Evolutionary conservation across 2,113 vertebrate genomes (phyloP).

Genomic region (Ondatra zibethicus): DNA sequence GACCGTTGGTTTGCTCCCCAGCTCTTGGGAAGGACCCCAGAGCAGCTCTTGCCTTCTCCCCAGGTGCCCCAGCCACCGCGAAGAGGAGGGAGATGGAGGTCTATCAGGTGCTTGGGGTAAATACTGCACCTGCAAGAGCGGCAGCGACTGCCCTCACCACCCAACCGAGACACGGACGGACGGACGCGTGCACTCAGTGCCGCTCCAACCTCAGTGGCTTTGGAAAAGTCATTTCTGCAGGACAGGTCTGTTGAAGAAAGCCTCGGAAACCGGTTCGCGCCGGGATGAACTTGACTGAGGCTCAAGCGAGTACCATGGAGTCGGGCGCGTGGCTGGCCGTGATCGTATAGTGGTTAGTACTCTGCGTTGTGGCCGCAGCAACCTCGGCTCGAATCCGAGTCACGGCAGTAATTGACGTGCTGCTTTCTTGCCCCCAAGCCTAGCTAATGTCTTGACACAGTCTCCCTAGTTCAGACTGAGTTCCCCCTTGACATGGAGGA

Average conservation of each 20-base stretch:
- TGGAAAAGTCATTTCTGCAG: too few relatives aligned
- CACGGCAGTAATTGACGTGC: constrained; percentile 73
- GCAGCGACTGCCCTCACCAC: neutral
- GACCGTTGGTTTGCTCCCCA: neutral
- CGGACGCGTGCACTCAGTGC: neutral
- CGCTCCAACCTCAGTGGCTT: too few relatives aligned
- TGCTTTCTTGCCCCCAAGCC: too few relatives aligned
- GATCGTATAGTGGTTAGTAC: constrained; percentile 90
- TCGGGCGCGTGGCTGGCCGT: constrained; percentile 75
- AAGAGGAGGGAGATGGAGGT: neutral
- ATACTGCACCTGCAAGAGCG: neutral
- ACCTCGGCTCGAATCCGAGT: constrained; percentile 89
- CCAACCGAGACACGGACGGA: too few relatives aligned
- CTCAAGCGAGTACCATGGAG: too few relatives aligned
- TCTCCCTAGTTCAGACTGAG: too few relatives aligned
- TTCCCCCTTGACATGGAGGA: too few relatives aligned
- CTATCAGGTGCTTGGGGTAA: neutral
- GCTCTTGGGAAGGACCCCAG: neutral
- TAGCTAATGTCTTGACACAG: too few relatives aligned
- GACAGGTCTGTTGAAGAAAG: neutral
- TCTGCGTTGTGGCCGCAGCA: constrained; percentile 89
- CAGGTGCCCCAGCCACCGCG: too few relatives aligned
- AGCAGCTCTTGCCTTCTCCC: neutral
- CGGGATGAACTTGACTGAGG: too few relatives aligned
- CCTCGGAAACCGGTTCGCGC: too few relatives aligned